These are phyloP conservation scores for Plutomurus gul DNA, from an alignment of 1,140 invertebrate species.

Conservation along the genomic window DNA sequence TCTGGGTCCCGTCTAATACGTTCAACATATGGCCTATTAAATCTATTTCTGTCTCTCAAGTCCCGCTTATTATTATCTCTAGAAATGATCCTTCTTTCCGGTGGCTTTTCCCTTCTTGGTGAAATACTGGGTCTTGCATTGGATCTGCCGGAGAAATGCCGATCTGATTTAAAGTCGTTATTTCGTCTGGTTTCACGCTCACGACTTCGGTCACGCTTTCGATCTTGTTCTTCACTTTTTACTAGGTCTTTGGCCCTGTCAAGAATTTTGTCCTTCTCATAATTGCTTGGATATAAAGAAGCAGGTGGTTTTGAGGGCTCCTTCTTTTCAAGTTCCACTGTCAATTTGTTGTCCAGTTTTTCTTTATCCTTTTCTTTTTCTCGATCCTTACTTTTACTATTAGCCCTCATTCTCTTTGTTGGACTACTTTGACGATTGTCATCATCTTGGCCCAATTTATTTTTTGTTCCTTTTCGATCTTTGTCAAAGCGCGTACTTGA, in stretches of 20 bases:
- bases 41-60: slow-evolving; percentile 55
- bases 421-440: slow-evolving; percentile 55
- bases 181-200: not conserved
- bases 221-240: slow-evolving; percentile 56
- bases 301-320: not conserved
- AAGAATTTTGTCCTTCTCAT: not conserved
- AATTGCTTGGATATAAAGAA: not conserved
- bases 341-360: slow-evolving; percentile 54
- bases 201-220: slow-evolving; percentile 54
- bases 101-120: slow-evolving; percentile 6
- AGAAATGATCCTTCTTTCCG: slow-evolving; percentile 55
- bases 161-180: slow-evolving; percentile 43
- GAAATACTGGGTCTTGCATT: slow-evolving; percentile 38
- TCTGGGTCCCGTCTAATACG: slow-evolving; percentile 12
- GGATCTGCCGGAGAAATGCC: slow-evolving; percentile 55
- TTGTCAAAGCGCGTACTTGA: not conserved
- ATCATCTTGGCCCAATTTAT: slow-evolving; percentile 49
- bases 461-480: not conserved
- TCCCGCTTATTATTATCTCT: slow-evolving; percentile 55
- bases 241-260: not conserved
- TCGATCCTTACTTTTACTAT: slow-evolving; percentile 60
- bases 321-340: not conserved
- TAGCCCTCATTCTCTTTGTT: slow-evolving; percentile 55
- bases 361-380: slow-evolving; percentile 56
- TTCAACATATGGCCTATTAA: slow-evolving; percentile 3